phyloP scores from a whole-genome alignment of 2,797 vertebrate species.

The Tiaroga cobitis region DNA sequence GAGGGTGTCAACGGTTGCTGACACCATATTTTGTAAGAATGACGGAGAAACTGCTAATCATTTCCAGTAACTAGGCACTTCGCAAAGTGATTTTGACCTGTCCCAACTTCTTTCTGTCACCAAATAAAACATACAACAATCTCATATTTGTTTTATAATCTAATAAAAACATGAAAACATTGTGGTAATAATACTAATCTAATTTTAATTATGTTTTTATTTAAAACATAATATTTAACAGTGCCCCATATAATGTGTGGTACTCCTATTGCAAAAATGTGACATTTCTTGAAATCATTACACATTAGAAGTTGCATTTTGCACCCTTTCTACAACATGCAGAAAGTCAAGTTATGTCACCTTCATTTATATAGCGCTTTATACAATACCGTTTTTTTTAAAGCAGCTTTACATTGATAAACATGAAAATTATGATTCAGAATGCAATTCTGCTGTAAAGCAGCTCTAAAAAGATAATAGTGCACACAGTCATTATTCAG shows the following conservation, averaged over 20 bases:
- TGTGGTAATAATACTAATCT: not conserved
- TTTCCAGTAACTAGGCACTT: not conserved
- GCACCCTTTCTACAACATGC: not conserved
- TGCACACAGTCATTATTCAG: not conserved
- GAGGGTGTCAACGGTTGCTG: not conserved
- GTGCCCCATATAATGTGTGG: not conserved
- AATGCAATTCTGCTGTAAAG: not conserved
- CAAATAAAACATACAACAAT: not conserved
- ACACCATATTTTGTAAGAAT: conserved; percentile 15
- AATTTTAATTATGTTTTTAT: not conserved
- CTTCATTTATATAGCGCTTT: not conserved
- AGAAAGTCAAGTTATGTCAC: not conserved
- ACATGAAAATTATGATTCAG: not conserved
- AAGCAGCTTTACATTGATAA: not conserved
- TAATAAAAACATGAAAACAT: not conserved
- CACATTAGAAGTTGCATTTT: not conserved
- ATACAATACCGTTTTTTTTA: not conserved
- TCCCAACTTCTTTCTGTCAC: not conserved
- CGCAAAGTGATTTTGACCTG: not conserved
- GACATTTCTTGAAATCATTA: not conserved
- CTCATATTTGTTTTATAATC: not conserved
- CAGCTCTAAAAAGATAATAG: not conserved
- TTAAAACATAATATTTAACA: not conserved
- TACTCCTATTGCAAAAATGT: not conserved
- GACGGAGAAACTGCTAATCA: not conserved